These are phyloP conservation scores for Protobothrops mucrosquamatus DNA, from an alignment of 2,113 vertebrate genomes.

Conservation along the genomic window DNA sequence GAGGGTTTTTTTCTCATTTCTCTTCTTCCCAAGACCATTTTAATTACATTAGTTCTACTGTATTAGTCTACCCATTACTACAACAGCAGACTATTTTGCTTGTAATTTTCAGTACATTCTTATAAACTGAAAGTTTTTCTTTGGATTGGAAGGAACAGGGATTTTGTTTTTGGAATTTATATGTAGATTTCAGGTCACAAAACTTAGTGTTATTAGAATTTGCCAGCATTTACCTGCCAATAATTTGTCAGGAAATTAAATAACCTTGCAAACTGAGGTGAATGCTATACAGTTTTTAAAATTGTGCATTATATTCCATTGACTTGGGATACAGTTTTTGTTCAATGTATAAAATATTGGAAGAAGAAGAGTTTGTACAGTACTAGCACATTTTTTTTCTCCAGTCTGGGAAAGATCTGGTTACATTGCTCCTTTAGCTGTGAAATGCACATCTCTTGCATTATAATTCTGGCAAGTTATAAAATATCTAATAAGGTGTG, in stretches of 20 bases:
- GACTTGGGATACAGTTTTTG: not conserved
- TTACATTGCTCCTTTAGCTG: constrained; percentile 5
- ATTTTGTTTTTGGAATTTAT: not conserved
- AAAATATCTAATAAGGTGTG: not conserved
- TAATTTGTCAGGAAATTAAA: not conserved
- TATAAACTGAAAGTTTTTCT: not conserved
- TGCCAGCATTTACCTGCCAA: not conserved
- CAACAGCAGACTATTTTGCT: not conserved
- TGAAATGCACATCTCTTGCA: not conserved
- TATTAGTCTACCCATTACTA: not conserved
- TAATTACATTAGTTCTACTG: not conserved
- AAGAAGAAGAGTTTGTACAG: not conserved
- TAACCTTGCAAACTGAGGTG: not conserved
- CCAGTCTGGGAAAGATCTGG: not conserved
- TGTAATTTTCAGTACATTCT: not conserved
- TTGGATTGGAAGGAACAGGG: not conserved
- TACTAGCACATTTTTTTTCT: not conserved
- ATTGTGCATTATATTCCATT: not conserved
- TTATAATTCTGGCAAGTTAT: not conserved
- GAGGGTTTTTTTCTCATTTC: not conserved
- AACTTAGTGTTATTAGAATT: not conserved
- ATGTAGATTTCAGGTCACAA: not conserved
- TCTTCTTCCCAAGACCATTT: not conserved
- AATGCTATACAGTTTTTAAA: not conserved
- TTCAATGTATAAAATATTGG: not conserved